Evolutionary conservation across 1,140 invertebrate genomes (phyloP).

Genomic region (Microplitis demolitor): DNA sequence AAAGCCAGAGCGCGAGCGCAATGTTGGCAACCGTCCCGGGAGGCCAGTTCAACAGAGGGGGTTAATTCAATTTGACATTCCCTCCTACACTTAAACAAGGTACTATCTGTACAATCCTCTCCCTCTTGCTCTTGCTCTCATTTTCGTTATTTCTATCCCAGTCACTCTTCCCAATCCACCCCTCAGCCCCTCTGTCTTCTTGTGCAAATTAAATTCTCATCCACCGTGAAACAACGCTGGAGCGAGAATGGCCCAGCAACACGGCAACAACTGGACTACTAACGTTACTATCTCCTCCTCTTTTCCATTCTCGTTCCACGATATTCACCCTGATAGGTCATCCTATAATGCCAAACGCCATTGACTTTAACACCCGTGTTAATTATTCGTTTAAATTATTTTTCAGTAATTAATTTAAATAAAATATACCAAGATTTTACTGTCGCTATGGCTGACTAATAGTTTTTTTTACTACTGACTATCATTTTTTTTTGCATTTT

Average conservation of each 20-base stretch:
- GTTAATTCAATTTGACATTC: slow-evolving; percentile 62
- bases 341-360: neutral
- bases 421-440: neutral
- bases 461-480: too few species aligned
- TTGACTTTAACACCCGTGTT: neutral
- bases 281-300: neutral
- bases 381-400: neutral
- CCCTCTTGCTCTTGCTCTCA: slow-evolving; percentile 20
- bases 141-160: neutral
- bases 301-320: neutral
- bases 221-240: slow-evolving; percentile 59
- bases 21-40: slow-evolving; percentile 49
- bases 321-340: neutral
- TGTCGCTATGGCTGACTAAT: too few species aligned
- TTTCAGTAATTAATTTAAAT: neutral
- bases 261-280: slow-evolving; percentile 1
- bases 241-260: neutral
- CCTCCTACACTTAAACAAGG: slow-evolving; percentile 59
- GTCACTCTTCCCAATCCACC: neutral
- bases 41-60: slow-evolving; percentile 40
- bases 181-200: slow-evolving; percentile 34
- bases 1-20: slow-evolving; percentile 34
- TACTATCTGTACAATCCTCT: slow-evolving; percentile 43
- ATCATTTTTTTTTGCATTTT: too few species aligned
- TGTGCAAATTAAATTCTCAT: slow-evolving; percentile 61